Evolutionary conservation across 2,113 vertebrate genomes (phyloP).

Genomic region (Acrocephalus arundinaceus): DNA sequence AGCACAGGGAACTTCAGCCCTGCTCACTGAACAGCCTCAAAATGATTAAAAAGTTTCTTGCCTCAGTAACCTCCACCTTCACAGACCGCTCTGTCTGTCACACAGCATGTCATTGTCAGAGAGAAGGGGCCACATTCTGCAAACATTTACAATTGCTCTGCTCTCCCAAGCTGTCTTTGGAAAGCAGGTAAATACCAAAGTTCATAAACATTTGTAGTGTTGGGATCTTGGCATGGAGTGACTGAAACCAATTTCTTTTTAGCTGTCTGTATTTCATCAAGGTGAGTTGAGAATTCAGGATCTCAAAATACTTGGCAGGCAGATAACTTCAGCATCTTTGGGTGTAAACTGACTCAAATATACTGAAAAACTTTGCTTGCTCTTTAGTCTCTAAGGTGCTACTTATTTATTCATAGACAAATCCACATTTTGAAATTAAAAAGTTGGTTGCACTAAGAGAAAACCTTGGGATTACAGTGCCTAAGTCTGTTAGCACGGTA

Average conservation of each 20-base stretch:
- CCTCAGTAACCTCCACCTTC: neutral
- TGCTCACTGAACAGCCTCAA: neutral
- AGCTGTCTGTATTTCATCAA: neutral
- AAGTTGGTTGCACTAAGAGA: neutral
- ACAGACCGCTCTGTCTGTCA: neutral
- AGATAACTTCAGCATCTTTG: neutral
- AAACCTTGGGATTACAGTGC: neutral
- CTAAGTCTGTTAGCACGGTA: fast-evolving
- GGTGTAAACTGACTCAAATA: neutral
- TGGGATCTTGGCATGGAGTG: neutral
- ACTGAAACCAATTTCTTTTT: neutral
- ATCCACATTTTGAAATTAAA: neutral
- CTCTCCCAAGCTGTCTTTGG: neutral
- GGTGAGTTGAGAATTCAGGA: neutral
- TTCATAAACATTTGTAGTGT: neutral
- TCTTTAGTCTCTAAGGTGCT: neutral
- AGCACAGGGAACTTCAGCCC: neutral
- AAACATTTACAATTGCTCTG: neutral
- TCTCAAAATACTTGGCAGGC: neutral
- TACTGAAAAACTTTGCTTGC: neutral
- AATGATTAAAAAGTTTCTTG: neutral
- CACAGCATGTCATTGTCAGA: neutral
- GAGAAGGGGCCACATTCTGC: neutral
- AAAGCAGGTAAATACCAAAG: neutral
- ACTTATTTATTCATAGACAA: neutral